A percentile compares a stretch with the other conserved stretches of the same genome.
Evolutionary conservation across 2,797 vertebrate species (phyloP).

Genomic region (Mormyrus proboscirostris): DNA sequence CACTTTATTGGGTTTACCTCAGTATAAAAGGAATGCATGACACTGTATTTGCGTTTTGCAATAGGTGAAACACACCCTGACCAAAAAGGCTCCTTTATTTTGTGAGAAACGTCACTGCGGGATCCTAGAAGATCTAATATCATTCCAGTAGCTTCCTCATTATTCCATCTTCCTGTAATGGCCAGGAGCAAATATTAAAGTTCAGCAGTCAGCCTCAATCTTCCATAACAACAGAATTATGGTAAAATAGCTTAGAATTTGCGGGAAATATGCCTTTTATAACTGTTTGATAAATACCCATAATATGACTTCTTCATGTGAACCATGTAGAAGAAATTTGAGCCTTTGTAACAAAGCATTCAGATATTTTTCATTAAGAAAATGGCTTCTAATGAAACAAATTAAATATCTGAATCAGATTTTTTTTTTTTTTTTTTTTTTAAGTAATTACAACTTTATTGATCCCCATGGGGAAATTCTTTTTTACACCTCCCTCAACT

Average conservation of each 20-base stretch:
- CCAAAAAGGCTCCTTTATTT: not conserved
- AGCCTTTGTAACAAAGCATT: not conserved
- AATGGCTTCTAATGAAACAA: not conserved
- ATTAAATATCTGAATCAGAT: not conserved
- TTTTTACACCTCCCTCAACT: too few relatives aligned
- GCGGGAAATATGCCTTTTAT: not conserved
- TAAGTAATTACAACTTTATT: too few relatives aligned
- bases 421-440: too few relatives aligned
- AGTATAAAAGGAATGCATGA: not conserved
- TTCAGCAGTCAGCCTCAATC: not conserved
- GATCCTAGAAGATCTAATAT: not conserved
- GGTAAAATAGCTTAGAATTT: not conserved
- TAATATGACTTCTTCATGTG: not conserved
- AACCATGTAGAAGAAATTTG: not conserved
- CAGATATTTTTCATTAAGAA: not conserved
- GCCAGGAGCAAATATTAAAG: not conserved
- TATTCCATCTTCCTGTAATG: not conserved
- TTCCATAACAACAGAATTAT: not conserved
- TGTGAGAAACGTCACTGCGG: constrained; percentile 5
- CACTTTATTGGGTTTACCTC: not conserved
- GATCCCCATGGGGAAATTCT: too few relatives aligned
- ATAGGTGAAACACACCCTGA: constrained; percentile 2
- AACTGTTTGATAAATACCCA: not conserved
- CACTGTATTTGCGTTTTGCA: not conserved
- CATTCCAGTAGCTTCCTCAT: not conserved